These are phyloP conservation scores for Erebia epiphron DNA, from an alignment of 2,888 invertebrate genomes.

Conservation along the genomic window DNA sequence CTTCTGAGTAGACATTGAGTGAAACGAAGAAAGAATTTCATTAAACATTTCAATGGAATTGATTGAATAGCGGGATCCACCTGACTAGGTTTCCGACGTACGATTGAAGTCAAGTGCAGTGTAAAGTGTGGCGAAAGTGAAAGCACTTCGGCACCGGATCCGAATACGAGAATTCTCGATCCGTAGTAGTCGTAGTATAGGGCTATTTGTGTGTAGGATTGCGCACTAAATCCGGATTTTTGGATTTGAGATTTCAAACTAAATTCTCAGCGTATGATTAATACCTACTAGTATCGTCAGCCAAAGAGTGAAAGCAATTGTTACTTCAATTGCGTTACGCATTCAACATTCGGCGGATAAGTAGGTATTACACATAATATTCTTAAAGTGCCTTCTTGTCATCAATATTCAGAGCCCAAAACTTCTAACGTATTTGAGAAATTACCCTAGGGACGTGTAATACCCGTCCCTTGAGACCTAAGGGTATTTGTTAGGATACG, in stretches of 20 bases:
- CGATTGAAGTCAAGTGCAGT: not conserved
- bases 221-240: too few species aligned
- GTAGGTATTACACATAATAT: not conserved
- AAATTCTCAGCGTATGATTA: too few species aligned
- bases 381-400: conserved; percentile 3
- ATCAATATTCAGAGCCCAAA: conserved; percentile 8
- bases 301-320: not conserved
- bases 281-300: too few species aligned
- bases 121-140: not conserved
- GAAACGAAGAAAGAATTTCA: conserved; percentile 34
- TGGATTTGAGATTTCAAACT: not conserved
- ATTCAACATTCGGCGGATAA: not conserved
- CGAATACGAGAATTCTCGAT: too few species aligned
- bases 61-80: not conserved
- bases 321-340: not conserved
- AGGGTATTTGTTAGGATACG: not conserved
- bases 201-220: too few species aligned
- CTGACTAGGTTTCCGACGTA: not conserved
- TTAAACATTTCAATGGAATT: conserved; percentile 26
- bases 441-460: conserved; percentile 7
- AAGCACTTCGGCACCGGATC: too few species aligned
- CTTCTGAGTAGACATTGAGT: conserved; percentile 16
- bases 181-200: too few species aligned
- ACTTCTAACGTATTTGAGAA: conserved; percentile 9
- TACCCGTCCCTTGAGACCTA: not conserved